These are phyloP conservation scores for Stictonetta naevosa DNA, from an alignment of 2,113 vertebrate genomes.

Conservation along the genomic window DNA sequence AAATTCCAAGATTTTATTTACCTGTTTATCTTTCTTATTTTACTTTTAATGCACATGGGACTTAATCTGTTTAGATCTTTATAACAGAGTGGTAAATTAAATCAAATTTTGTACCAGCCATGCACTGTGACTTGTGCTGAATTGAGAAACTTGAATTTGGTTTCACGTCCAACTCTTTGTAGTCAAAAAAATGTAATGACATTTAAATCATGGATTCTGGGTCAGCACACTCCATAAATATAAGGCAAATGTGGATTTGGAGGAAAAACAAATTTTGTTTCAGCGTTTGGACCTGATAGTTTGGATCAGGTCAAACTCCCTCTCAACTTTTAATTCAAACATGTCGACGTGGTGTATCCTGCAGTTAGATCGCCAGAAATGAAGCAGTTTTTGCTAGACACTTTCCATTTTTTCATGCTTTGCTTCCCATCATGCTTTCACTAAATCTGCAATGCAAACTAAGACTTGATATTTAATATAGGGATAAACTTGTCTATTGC, in stretches of 20 bases:
- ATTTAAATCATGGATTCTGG: neutral
- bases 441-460: neutral
- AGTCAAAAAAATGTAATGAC: neutral
- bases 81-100: neutral
- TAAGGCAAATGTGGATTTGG: neutral
- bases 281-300: neutral
- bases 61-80: neutral
- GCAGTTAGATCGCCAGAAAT: neutral
- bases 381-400: neutral
- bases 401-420: neutral
- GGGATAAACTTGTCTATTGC: neutral
- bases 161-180: neutral
- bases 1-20: neutral
- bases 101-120: neutral
- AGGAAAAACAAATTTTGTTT: neutral
- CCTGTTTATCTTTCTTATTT: neutral
- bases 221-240: neutral
- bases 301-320: neutral
- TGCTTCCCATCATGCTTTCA: neutral
- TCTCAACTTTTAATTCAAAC: neutral
- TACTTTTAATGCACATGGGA: neutral
- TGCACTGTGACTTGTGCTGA: neutral
- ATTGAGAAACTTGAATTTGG: neutral
- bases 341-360: neutral
- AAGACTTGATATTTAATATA: conserved; percentile 9